Conservation (phyloP, 2,113 vertebrate species). For the Embiotoca jacksoni region DNA sequence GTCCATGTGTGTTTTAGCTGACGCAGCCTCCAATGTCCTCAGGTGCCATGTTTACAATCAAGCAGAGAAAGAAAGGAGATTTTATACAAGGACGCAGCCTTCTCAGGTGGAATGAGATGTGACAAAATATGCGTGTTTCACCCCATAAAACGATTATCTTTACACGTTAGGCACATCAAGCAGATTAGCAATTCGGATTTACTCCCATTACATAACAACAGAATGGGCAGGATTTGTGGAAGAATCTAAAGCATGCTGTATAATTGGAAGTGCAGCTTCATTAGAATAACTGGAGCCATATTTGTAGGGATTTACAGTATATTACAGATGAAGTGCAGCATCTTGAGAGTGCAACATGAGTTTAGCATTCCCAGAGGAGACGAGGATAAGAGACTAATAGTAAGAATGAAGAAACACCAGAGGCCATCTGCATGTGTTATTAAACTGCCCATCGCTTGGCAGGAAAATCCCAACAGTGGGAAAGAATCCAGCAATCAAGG, state of each 20-base stretch:
- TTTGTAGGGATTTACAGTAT: conserved; percentile 54
- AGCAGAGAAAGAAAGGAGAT: conserved; percentile 33
- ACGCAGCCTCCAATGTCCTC: conserved; percentile 52
- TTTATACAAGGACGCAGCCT: conserved; percentile 33
- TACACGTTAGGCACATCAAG: conserved; percentile 29
- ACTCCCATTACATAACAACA: conserved; percentile 56
- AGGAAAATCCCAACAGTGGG: conserved; percentile 77
- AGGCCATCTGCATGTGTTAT: conserved; percentile 77
- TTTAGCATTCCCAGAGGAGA: conserved; percentile 62
- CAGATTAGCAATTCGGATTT: conserved; percentile 50
- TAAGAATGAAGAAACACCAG: conserved; percentile 64
- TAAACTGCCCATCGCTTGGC: conserved; percentile 63
- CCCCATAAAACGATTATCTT: conserved; percentile 19
- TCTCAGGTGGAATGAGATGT: conserved; percentile 39
- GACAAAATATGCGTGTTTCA: conserved; percentile 1
- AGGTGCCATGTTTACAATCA: conserved; percentile 60
- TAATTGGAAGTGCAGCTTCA: conserved; percentile 56
- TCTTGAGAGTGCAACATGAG: conserved; percentile 57
- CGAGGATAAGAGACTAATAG: conserved; percentile 56
- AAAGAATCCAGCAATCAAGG: conserved; percentile 79
- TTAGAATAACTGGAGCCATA: conserved; percentile 56
- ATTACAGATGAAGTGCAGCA: conserved; percentile 45
- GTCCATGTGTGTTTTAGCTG: conserved; percentile 54
- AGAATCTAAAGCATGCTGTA: conserved; percentile 33
- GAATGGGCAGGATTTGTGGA: conserved; percentile 42